Evolutionary conservation across 2,113 vertebrate genomes (phyloP).

Genomic region (Antennarius striatus): DNA sequence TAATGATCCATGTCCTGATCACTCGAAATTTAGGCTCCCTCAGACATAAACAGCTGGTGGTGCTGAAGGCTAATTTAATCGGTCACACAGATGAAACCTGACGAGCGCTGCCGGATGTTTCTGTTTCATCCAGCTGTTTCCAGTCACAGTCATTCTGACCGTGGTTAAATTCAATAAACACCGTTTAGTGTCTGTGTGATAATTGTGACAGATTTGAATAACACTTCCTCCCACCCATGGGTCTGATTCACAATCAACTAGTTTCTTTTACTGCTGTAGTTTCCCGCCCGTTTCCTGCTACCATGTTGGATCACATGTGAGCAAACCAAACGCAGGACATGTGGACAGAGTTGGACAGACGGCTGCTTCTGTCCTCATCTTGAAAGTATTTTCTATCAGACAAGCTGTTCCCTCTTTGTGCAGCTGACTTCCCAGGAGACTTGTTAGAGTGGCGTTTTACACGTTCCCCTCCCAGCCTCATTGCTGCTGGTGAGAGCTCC

Average conservation of each 20-base stretch:
- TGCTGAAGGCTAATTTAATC: too few species aligned
- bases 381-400: conserved; percentile 59
- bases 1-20: too few species aligned
- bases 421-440: conserved; percentile 55
- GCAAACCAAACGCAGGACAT: conserved; percentile 14
- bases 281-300: conserved; percentile 2
- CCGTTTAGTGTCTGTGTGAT: conserved; percentile 3
- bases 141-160: not conserved
- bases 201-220: too few species aligned
- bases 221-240: too few species aligned
- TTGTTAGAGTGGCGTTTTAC: conserved; percentile 72
- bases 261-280: not conserved
- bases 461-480: conserved; percentile 21
- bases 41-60: too few species aligned
- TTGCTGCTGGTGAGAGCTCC: conserved; percentile 36
- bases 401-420: conserved; percentile 60
- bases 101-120: too few species aligned
- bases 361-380: conserved; percentile 37
- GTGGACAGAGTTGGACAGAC: conserved; percentile 20
- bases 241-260: too few species aligned
- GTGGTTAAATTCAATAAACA: not conserved
- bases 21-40: too few species aligned
- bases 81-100: too few species aligned
- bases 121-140: not conserved
- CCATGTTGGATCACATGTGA: conserved; percentile 18